phyloP scores from a whole-genome alignment of 2,113 vertebrate genomes.

The Cisticola juncidis region DNA sequence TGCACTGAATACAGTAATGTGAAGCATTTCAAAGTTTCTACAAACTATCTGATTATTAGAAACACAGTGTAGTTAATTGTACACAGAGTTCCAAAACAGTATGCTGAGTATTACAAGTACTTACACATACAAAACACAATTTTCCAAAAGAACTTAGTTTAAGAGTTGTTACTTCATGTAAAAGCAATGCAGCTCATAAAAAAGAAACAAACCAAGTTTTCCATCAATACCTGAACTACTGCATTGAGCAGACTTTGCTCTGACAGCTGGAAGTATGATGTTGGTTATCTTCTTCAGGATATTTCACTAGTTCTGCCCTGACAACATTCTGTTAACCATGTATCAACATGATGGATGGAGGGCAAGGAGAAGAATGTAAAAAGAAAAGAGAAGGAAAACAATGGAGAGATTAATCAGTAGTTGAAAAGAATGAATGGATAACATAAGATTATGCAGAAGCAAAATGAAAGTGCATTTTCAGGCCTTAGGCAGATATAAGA shows the following conservation, averaged over 20 bases:
- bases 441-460: background rate
- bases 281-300: constrained; percentile 87
- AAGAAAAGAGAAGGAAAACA: constrained; percentile 36
- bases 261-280: constrained; percentile 78
- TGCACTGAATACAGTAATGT: background rate
- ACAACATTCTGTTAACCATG: constrained; percentile 85
- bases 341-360: constrained; percentile 51
- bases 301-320: constrained; percentile 94
- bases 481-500: background rate
- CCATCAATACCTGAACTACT: constrained; percentile 83
- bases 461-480: background rate
- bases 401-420: constrained; percentile 62
- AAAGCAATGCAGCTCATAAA: background rate
- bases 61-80: background rate
- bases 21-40: background rate
- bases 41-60: background rate
- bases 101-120: background rate
- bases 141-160: background rate
- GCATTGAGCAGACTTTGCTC: constrained; percentile 93
- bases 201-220: background rate
- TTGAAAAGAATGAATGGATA: constrained; percentile 41
- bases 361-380: constrained; percentile 34
- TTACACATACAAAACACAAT: background rate
- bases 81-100: background rate
- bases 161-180: background rate